Evolutionary conservation across 2,888 invertebrate genomes (phyloP).

Genomic region (Eulithis testata): DNA sequence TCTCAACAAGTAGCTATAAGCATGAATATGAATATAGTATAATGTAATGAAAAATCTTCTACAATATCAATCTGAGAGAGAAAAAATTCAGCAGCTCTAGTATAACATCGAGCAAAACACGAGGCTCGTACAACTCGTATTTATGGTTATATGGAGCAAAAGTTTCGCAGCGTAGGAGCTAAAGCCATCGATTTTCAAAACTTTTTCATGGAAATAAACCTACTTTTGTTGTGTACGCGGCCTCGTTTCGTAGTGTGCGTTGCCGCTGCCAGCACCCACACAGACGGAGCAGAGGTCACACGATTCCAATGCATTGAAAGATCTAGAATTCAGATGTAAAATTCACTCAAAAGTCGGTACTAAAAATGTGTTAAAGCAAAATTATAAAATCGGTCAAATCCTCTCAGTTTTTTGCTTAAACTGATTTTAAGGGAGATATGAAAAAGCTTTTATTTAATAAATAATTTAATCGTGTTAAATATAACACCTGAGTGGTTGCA

Average conservation of each 20-base stretch:
- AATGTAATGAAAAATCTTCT: conserved; percentile 43
- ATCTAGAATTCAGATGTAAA: conserved; percentile 2
- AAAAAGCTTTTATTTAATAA: too few species aligned
- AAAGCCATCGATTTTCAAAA: conserved; percentile 85
- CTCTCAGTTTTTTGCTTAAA: neutral
- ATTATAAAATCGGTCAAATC: neutral
- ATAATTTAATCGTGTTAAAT: neutral
- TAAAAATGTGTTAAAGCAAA: neutral
- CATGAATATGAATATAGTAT: neutral
- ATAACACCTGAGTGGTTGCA: conserved; percentile 23
- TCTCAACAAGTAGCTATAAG: too few species aligned
- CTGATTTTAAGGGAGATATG: neutral
- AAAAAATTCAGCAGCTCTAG: conserved; percentile 61
- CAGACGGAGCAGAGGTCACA: conserved; percentile 68
- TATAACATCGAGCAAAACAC: conserved; percentile 73
- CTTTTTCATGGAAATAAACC: conserved; percentile 86
- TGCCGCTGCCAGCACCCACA: conserved; percentile 56
- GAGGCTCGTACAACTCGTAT: conserved; percentile 67
- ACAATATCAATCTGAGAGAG: conserved; percentile 54
- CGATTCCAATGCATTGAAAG: conserved; percentile 54
- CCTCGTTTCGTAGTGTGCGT: conserved; percentile 61
- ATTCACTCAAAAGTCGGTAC: neutral
- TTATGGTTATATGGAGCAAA: conserved; percentile 83
- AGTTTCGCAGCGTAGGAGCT: conserved; percentile 82
- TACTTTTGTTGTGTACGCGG: conserved; percentile 79